Percentiles rank a stretch among this genome's conserved stretches.
phyloP scores from a whole-genome alignment of 2,888 invertebrate genomes.

The Orchesellides sinensis region DNA sequence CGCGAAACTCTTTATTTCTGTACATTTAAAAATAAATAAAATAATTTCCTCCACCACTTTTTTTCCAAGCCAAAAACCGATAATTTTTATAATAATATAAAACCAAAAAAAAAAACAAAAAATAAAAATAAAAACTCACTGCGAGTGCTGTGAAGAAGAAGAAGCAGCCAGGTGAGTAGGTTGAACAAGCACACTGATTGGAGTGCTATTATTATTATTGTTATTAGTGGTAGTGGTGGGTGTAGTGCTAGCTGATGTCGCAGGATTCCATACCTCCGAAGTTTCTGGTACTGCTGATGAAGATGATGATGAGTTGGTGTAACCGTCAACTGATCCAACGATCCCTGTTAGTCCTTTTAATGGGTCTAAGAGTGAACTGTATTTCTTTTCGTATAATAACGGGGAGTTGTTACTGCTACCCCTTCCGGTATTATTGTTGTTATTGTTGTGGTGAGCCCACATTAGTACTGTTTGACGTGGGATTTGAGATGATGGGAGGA shows the following conservation, averaged over 20 bases:
- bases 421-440: constrained; percentile 67
- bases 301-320: not conserved
- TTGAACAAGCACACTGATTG: not conserved
- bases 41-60: too few relatives aligned
- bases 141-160: constrained; percentile 26
- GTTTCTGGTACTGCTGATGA: not conserved
- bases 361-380: constrained; percentile 59
- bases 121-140: constrained; percentile 46
- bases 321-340: constrained; percentile 45
- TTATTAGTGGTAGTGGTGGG: constrained; percentile 52
- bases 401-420: constrained; percentile 49
- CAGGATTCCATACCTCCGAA: constrained; percentile 58
- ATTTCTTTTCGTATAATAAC: constrained; percentile 59
- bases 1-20: too few relatives aligned
- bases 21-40: too few relatives aligned
- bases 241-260: constrained; percentile 22
- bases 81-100: not conserved
- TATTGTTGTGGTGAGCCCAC: constrained; percentile 83
- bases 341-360: constrained; percentile 65
- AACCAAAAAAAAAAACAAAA: constrained; percentile 34
- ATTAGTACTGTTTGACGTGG: constrained; percentile 94
- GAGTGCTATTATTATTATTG: constrained; percentile 56
- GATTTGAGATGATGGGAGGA: constrained; percentile 29
- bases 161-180: not conserved
- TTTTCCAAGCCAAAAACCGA: too few relatives aligned